These are phyloP conservation scores for Enchytraeus crypticus DNA, from an alignment of 2,888 invertebrate genomes.

Conservation along the genomic window DNA sequence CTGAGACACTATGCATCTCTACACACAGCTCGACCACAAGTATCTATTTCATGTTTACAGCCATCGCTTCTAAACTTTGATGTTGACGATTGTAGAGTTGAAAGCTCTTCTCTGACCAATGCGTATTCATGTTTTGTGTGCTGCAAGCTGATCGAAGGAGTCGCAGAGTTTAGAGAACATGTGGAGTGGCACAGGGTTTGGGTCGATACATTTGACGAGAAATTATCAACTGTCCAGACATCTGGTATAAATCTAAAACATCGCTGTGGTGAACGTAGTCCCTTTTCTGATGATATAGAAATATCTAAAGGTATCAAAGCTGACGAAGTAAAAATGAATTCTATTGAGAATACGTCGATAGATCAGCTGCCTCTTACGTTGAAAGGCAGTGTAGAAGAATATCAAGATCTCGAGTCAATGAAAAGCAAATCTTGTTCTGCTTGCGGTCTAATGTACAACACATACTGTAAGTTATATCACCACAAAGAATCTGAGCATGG, in stretches of 20 bases:
- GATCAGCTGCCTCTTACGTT: no score
- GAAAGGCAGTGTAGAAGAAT: no score
- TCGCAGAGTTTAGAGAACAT: background rate
- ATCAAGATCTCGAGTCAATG: background rate
- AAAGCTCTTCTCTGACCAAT: background rate
- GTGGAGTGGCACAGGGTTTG: slow-evolving; percentile 7
- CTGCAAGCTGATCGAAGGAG: background rate
- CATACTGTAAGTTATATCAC: slow-evolving; percentile 5
- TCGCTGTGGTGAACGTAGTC: no score
- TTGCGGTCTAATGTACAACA: slow-evolving; percentile 3
- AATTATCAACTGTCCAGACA: background rate
- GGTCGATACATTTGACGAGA: background rate
- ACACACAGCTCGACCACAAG: slow-evolving; percentile 16
- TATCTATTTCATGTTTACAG: background rate
- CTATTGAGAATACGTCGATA: no score
- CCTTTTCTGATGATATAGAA: background rate
- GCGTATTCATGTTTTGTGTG: slow-evolving; percentile 19
- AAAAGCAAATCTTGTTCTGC: slow-evolving; percentile 10
- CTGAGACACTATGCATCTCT: slow-evolving; percentile 16
- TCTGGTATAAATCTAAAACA: no score
- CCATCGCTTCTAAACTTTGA: background rate
- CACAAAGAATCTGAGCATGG: slow-evolving; percentile 18
- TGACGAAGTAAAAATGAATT: no score
- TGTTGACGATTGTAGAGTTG: background rate
- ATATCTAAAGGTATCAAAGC: background rate